Percentiles rank a stretch among this genome's conserved stretches.
phyloP scores from a whole-genome alignment of 2,797 vertebrate species.

The Sebastes itinus region DNA sequence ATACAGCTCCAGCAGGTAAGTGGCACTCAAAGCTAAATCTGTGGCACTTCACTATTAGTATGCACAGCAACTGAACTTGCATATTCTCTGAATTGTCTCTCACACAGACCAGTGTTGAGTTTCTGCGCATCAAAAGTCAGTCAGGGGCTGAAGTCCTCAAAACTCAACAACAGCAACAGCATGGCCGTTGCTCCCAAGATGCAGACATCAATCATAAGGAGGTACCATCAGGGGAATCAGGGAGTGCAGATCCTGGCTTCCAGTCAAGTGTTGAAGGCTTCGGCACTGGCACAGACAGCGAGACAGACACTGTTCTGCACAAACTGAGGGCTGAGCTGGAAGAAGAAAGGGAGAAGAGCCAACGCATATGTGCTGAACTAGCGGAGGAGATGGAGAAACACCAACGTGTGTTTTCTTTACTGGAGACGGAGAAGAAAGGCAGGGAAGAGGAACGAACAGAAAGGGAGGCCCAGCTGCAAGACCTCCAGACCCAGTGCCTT shows the following conservation, averaged over 20 bases:
- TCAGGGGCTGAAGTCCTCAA: constrained; percentile 59
- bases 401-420: constrained; percentile 62
- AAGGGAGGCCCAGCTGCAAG: constrained; percentile 71
- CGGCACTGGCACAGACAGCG: constrained; percentile 28
- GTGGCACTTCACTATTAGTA: neutral
- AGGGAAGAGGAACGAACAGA: constrained; percentile 74
- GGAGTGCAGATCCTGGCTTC: constrained; percentile 37
- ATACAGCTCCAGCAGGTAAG: constrained; percentile 86
- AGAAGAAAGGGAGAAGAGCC: constrained; percentile 68
- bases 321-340: constrained; percentile 77
- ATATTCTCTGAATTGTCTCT: constrained; percentile 15
- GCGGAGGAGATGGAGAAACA: constrained; percentile 65
- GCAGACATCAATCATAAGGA: constrained; percentile 61
- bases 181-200: constrained; percentile 50
- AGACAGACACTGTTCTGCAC: constrained; percentile 45
- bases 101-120: constrained; percentile 80
- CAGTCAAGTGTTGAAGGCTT: constrained; percentile 52
- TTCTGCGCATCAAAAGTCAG: constrained; percentile 78
- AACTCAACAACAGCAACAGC: constrained; percentile 45
- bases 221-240: constrained; percentile 58
- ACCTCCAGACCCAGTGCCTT: constrained; percentile 70
- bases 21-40: constrained; percentile 1
- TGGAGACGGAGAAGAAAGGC: constrained; percentile 75
- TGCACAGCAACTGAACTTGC: neutral
- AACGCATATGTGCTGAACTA: constrained; percentile 51